A percentile compares a stretch with the other conserved stretches of the same genome.
Evolutionary conservation across 2,113 vertebrate species (phyloP).

Genomic region (Genyomyrus donnyi): DNA sequence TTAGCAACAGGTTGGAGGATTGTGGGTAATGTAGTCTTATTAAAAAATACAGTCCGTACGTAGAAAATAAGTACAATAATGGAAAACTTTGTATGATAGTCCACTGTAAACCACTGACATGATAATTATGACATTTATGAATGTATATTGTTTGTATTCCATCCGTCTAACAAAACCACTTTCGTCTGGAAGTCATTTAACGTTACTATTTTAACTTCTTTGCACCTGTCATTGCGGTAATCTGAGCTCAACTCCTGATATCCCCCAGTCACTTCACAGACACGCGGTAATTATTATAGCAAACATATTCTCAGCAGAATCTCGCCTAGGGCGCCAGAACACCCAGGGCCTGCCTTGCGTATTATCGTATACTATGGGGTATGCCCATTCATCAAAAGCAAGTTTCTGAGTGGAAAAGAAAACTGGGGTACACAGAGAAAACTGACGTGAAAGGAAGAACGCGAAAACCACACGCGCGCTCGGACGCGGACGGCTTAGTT

Average conservation of each 20-base stretch:
- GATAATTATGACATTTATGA: not conserved
- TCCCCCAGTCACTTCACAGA: not conserved
- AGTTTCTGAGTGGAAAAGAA: not conserved
- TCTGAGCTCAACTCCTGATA: not conserved
- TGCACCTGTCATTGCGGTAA: slow-evolving; percentile 16
- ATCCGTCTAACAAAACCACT: not conserved
- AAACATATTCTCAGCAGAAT: not conserved
- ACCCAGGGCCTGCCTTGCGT: not conserved
- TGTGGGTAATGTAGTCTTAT: slow-evolving; percentile 13
- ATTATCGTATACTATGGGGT: not conserved
- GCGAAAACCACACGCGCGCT: not conserved
- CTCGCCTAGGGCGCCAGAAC: not conserved
- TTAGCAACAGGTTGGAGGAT: not conserved
- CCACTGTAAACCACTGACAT: not conserved
- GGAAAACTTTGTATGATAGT: not conserved
- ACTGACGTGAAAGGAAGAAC: not conserved
- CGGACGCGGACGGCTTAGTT: not conserved
- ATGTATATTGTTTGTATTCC: not conserved
- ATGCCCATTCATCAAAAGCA: not conserved
- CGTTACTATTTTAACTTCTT: slow-evolving; percentile 10
- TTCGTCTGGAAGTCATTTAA: not conserved
- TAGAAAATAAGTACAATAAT: not conserved
- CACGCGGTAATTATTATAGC: not conserved
- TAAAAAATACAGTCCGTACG: not conserved
- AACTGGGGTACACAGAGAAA: not conserved